Evolutionary conservation across 2,888 invertebrate genomes (phyloP).

Genomic region (Podotricha telesiphe): DNA sequence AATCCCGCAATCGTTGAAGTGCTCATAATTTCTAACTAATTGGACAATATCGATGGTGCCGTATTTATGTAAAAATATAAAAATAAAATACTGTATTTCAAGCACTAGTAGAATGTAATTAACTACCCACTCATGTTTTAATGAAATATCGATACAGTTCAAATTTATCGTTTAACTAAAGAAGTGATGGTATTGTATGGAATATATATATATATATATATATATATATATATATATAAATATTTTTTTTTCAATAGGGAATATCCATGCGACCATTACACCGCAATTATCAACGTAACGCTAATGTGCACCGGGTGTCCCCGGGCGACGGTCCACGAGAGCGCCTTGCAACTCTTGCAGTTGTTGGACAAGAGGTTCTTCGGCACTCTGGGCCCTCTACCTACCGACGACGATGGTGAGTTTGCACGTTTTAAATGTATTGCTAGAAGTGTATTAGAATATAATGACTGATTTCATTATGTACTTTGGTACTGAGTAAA

Average conservation of each 20-base stretch:
- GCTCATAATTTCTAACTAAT: background rate
- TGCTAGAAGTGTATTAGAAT: background rate
- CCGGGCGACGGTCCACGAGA: slow-evolving; percentile 94
- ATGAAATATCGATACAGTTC: background rate
- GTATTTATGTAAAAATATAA: background rate
- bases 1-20: no score
- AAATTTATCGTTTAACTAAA: no score
- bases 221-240: background rate
- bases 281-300: slow-evolving; percentile 98
- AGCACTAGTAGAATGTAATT: background rate
- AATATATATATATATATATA: background rate
- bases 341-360: slow-evolving; percentile 96
- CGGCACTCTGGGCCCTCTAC: slow-evolving; percentile 88
- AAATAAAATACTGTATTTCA: background rate
- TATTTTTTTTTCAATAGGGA: slow-evolving; percentile 85
- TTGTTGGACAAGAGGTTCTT: slow-evolving; percentile 97
- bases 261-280: slow-evolving; percentile 98
- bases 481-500: background rate
- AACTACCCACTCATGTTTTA: background rate
- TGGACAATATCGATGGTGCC: background rate
- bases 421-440: slow-evolving; percentile 33
- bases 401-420: slow-evolving; percentile 89
- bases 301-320: slow-evolving; percentile 98
- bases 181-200: background rate
- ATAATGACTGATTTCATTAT: background rate